Conservation (phyloP, 2,888 invertebrate genomes). For the Macrosiphum euphorbiae region DNA sequence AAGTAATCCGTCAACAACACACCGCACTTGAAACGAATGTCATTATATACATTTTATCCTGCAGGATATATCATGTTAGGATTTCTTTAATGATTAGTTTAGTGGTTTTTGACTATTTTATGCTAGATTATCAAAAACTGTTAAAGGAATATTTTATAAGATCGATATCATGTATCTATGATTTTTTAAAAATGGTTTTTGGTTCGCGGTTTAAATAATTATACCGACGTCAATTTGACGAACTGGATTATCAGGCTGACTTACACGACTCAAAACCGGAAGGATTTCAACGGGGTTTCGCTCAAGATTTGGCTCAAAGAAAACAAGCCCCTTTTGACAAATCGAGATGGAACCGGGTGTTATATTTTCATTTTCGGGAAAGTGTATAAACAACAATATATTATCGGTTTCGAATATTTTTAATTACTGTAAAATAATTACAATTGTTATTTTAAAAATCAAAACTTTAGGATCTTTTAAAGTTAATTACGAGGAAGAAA, state of each 20-base stretch:
- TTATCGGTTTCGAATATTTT: not conserved
- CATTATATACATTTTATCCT: not conserved
- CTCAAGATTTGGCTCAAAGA: not conserved
- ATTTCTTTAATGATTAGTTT: not conserved
- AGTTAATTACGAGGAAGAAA: conserved; percentile 79
- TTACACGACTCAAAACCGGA: conserved; percentile 70
- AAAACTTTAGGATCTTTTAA: conserved; percentile 74
- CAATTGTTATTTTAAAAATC: not conserved
- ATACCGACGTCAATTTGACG: not conserved
- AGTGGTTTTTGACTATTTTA: too few species aligned
- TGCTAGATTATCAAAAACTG: too few species aligned
- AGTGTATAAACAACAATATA: conserved; percentile 61
- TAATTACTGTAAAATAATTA: not conserved
- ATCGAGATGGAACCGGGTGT: conserved; percentile 71
- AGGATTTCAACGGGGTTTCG: conserved; percentile 64
- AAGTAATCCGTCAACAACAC: not conserved
- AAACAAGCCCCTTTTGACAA: conserved; percentile 68
- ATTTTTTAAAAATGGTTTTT: conserved; percentile 53
- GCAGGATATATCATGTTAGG: not conserved
- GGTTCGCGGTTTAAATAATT: not conserved
- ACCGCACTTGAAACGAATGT: not conserved
- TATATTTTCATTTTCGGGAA: conserved; percentile 77
- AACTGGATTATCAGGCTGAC: conserved; percentile 77
- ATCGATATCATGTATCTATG: too few species aligned
- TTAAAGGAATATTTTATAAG: too few species aligned